Evolutionary conservation across 2,888 invertebrate species (phyloP), one percentile per base, ranked within the genome.

Genomic region (Caenorhabditis sinica): DNA sequence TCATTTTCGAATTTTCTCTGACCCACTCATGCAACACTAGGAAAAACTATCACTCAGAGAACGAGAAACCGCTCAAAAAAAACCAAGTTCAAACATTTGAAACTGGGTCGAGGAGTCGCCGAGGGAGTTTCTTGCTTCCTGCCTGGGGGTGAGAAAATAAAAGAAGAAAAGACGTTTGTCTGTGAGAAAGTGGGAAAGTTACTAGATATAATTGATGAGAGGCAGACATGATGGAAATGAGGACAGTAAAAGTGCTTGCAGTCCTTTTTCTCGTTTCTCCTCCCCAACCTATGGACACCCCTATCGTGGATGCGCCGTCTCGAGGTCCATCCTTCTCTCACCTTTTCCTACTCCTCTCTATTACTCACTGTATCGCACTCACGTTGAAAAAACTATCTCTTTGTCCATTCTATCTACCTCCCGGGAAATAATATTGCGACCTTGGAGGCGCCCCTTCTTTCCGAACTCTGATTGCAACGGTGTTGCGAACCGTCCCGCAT

Each of bases 181-280:
- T 15, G 45, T 28, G 30, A 40, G 51, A 56, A 68, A 53, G 36
- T 20, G n/a, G 56, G 56, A 65, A 71, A 72, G 65, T 73, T 60
- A 36, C 63, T 73, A 63, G 73, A 75, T 74, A 81, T 81, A 81
- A 81, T 74, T 75, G 76, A 51, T 51, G 68, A 65, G 76, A 75
- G 66, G n/a, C 65, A 72, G 66, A 76, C 76, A 53, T 43, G 36
- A 65, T 65, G 8, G 8, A 36, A 69, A 80, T 66, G 51, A 60
- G 81, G 74, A 81, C 81, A 73, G 81, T 81, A 74, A 81, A 81
- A 74, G 81, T 74, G 81, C 72, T 80, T 71, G 80, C 80, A 80
- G 80, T 66, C 30, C 66, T 80, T 72, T 72, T 71, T 56, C 56
- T 79, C 69, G 9, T 49, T 56, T 28, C 43, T 63, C 36, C 28